phyloP scores from a whole-genome alignment of 2,888 invertebrate genomes.

The Synergus gifuensis region DNA sequence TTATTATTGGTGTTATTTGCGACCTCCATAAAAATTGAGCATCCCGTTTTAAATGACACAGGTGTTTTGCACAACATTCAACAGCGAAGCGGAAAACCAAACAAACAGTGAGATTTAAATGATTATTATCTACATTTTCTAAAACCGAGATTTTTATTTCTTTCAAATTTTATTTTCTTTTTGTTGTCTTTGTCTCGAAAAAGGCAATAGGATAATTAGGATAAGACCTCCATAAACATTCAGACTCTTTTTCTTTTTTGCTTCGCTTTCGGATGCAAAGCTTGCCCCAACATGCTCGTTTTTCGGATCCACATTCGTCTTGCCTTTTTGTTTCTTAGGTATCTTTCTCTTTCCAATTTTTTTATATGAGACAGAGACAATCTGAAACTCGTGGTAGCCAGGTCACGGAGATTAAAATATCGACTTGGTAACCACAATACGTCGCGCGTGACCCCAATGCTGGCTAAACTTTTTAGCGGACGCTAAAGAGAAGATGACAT shows the following conservation, averaged over 20 bases:
- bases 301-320: slow-evolving; percentile 7
- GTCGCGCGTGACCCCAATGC: slow-evolving; percentile 65
- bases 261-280: not conserved
- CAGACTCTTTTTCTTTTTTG: not conserved
- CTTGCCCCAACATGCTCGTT: not conserved
- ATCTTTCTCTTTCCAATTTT: slow-evolving; percentile 48
- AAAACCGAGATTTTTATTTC: not conserved
- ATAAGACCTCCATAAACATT: not conserved
- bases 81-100: not conserved
- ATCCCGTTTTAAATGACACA: not conserved
- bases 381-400: slow-evolving; percentile 60
- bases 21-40: not conserved
- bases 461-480: slow-evolving; percentile 61
- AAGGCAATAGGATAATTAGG: no score
- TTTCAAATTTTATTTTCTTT: not conserved
- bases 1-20: slow-evolving; percentile 6
- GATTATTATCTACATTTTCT: not conserved
- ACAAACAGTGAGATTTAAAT: not conserved
- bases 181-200: not conserved
- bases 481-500: slow-evolving; percentile 35
- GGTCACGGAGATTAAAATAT: slow-evolving; percentile 75
- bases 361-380: slow-evolving; percentile 59
- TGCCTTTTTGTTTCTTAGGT: slow-evolving; percentile 33
- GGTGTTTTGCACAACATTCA: not conserved
- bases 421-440: slow-evolving; percentile 68